Conservation (phyloP, 2,888 invertebrate species). For the Exocentrus adspersus region DNA sequence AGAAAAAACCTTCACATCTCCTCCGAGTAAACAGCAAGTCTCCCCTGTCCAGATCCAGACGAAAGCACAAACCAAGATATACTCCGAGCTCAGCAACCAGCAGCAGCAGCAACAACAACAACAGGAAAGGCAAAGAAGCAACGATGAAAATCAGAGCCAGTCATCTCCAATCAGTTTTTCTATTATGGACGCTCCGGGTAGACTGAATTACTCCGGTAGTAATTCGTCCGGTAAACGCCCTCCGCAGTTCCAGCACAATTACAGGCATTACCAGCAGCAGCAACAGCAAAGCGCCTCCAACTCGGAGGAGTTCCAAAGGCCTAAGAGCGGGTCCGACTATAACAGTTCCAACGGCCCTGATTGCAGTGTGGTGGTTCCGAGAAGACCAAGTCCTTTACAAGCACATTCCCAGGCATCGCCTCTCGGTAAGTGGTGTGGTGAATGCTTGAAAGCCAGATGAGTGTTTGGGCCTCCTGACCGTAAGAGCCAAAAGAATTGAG, state of each 20-base stretch:
- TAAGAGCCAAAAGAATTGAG: neutral
- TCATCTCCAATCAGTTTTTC: conserved; percentile 82
- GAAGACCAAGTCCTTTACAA: conserved; percentile 75
- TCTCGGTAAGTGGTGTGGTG: conserved; percentile 54
- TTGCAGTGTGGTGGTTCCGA: conserved; percentile 73
- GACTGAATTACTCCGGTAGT: conserved; percentile 70
- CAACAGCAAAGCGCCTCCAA: conserved; percentile 64
- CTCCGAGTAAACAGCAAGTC: conserved; percentile 57
- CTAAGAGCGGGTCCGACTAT: conserved; percentile 65
- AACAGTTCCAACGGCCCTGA: conserved; percentile 64
- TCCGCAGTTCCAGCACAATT: conserved; percentile 66
- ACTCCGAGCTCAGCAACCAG: conserved; percentile 70
- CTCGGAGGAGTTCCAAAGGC: conserved; percentile 67
- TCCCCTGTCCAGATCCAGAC: conserved; percentile 70
- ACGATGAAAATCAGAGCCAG: conserved; percentile 69
- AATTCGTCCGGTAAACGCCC: conserved; percentile 67
- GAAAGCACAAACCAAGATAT: conserved; percentile 82
- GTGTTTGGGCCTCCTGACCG: too few relatives aligned
- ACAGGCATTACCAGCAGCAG: conserved; percentile 68
- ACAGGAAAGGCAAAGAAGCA: conserved; percentile 54
- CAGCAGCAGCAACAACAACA: conserved; percentile 1
- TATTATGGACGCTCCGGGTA: conserved; percentile 76
- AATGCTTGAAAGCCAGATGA: too few relatives aligned
- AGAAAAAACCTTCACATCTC: conserved; percentile 62
- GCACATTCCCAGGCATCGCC: conserved; percentile 79